Percentiles rank a stretch among this genome's conserved stretches.
These are phyloP conservation scores for Cephus rjabovi DNA, from an alignment of 2,888 invertebrate species.

Conservation along the genomic window DNA sequence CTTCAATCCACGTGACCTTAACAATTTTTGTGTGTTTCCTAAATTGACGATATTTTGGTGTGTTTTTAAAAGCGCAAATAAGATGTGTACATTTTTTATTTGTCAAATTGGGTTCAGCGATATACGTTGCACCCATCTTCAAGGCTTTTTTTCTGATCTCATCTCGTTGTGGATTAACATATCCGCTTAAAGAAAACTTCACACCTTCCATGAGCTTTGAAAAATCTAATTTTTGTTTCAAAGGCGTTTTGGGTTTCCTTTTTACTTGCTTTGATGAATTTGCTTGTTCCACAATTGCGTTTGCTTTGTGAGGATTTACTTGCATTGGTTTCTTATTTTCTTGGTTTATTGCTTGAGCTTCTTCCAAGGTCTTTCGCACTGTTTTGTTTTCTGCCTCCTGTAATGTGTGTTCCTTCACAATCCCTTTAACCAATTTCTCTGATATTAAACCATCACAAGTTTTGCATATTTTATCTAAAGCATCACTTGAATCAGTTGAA, in stretches of 20 bases:
- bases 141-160: conserved; percentile 58
- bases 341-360: not conserved
- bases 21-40: conserved; percentile 55
- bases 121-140: conserved; percentile 59
- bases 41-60: conserved; percentile 58
- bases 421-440: conserved; percentile 19
- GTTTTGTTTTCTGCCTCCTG: not conserved
- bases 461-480: conserved; percentile 45
- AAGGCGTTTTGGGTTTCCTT: conserved; percentile 21
- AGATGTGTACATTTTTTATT: conserved; percentile 57
- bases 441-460: conserved; percentile 41
- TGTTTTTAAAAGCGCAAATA: conserved; percentile 61
- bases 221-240: conserved; percentile 43
- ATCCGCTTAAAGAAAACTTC: conserved; percentile 59
- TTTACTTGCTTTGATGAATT: not conserved
- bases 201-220: conserved; percentile 50
- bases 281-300: not conserved
- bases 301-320: conserved; percentile 15
- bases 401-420: not conserved
- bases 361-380: not conserved
- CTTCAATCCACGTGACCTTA: conserved; percentile 55
- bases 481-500: conserved; percentile 33
- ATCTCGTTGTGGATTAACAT: conserved; percentile 61
- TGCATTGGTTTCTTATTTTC: not conserved
- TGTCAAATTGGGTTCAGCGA: conserved; percentile 55